Conservation (phyloP, 2,797 vertebrate genomes). For the Danio tinwini region DNA sequence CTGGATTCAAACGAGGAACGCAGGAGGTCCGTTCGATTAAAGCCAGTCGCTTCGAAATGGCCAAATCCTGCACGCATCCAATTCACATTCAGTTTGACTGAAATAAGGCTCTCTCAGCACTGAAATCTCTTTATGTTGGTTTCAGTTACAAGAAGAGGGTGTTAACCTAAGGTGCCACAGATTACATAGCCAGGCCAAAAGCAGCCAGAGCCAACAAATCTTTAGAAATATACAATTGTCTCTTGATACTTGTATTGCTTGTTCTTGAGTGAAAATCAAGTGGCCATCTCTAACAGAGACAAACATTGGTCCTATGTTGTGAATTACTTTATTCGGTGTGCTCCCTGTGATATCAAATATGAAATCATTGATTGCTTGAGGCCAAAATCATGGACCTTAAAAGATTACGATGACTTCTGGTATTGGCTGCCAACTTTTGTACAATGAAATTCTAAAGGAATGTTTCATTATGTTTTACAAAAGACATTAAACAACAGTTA, state of each 20-base stretch:
- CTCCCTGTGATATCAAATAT: constrained; percentile 49
- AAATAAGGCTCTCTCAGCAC: constrained; percentile 62
- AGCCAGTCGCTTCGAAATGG: constrained; percentile 52
- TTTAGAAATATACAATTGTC: constrained; percentile 52
- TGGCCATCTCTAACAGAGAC: constrained; percentile 47
- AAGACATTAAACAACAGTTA: constrained; percentile 21
- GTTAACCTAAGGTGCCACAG: constrained; percentile 60
- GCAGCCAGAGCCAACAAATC: constrained; percentile 48
- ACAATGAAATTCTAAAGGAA: constrained; percentile 53
- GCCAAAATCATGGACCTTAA: constrained; percentile 40
- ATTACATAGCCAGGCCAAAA: constrained; percentile 44
- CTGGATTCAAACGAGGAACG: constrained; percentile 41
- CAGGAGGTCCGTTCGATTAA: constrained; percentile 14
- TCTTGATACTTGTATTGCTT: constrained; percentile 60
- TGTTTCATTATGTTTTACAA: constrained; percentile 38
- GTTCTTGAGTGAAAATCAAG: constrained; percentile 53
- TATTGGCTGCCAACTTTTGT: constrained; percentile 34
- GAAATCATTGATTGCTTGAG: constrained; percentile 46
- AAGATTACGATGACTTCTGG: constrained; percentile 5
- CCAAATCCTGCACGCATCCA: constrained; percentile 58
- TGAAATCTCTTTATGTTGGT: constrained; percentile 42
- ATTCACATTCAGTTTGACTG: constrained; percentile 64
- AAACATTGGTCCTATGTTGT: constrained; percentile 55
- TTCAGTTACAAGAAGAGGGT: constrained; percentile 58
- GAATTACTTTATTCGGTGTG: constrained; percentile 45